Base-by-base conservation (phyloP, 2,113 vertebrate genomes). In the Nematolebias whitei region DNA sequence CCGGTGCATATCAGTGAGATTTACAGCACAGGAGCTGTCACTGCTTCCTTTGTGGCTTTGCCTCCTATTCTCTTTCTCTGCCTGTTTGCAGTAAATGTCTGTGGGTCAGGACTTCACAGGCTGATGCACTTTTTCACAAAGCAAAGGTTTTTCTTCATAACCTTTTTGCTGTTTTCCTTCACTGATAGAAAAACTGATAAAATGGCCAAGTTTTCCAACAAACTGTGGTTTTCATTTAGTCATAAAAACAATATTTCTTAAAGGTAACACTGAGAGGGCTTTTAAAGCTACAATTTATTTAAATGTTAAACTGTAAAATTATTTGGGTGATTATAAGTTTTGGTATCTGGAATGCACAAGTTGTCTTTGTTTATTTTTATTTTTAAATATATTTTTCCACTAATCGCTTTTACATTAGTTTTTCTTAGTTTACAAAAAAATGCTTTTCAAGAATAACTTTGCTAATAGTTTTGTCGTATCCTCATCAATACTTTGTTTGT, bases 11-110 rank as follows among this genome's bases (percentile, higher is more conserved):
- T 58, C 55, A 73, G 10, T 47, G 65, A 84, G 66, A 63, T 82
- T 82, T 84, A 79, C 60, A 83, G 9, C 69, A 64, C 41, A 60
- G 71, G 64, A 69, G 68, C 24, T 0, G 47, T 78, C 61, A 52
- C 67, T 82, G 48, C 75, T 78, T 63, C 70, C 14, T 54, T 53
- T 79, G 44, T 81, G 68, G 74, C 75, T 49, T 54, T 2, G 26
- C 70, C 59, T 76, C 38, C 60, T 59, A 45, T 73, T 71, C 69
- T 73, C 58, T 75, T 57, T 32, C 67, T 71, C 71, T 48, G 48
- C 68, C 50, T 61, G 76, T 79, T 75, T 72, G 76, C 72, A 69
- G 69, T 14, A 26, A 80, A 78, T 65, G 48, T 44, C 61, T 54
- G 57, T 76, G 63, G 44, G 19, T 47, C 44, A 47, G 60, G 77